phyloP scores from a whole-genome alignment of 1,140 invertebrate species.

The Drosophila nannoptera region DNA sequence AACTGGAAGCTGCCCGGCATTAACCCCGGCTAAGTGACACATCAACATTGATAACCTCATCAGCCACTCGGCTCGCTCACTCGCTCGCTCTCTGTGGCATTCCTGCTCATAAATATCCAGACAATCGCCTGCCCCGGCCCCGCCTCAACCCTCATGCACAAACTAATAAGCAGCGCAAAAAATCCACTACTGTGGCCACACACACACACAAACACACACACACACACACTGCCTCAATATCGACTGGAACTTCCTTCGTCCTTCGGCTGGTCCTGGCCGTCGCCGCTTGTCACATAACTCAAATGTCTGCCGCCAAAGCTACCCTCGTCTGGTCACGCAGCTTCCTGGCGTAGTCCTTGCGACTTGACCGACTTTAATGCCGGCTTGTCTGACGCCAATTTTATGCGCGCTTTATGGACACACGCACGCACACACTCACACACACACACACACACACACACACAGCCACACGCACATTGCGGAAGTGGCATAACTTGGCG shows the following conservation, averaged over 20 bases:
- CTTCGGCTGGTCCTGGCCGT: conserved; percentile 20
- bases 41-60: conserved; percentile 55
- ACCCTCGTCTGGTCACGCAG: conserved; percentile 76
- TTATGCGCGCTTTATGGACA: conserved; percentile 58
- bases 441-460: conserved; percentile 3
- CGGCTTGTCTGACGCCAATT: conserved; percentile 72
- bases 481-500: conserved; percentile 2
- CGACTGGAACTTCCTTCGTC: conserved; percentile 5
- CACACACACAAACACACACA: background rate
- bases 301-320: conserved; percentile 71
- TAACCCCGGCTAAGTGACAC: conserved; percentile 64
- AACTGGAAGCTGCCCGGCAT: conserved; percentile 23
- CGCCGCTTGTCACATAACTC: conserved; percentile 72
- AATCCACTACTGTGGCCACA: conserved; percentile 53
- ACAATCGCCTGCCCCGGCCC: conserved; percentile 39
- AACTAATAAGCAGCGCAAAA: conserved; percentile 69
- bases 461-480: too few species aligned
- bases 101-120: conserved; percentile 70
- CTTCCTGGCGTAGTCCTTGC: conserved; percentile 25
- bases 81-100: conserved; percentile 33
- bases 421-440: conserved; percentile 13
- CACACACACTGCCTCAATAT: conserved; percentile 3
- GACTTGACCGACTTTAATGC: conserved; percentile 75
- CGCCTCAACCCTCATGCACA: conserved; percentile 42
- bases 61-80: conserved; percentile 16